Conservation (phyloP, 2,888 invertebrate genomes). For the Tinea trinotella region DNA sequence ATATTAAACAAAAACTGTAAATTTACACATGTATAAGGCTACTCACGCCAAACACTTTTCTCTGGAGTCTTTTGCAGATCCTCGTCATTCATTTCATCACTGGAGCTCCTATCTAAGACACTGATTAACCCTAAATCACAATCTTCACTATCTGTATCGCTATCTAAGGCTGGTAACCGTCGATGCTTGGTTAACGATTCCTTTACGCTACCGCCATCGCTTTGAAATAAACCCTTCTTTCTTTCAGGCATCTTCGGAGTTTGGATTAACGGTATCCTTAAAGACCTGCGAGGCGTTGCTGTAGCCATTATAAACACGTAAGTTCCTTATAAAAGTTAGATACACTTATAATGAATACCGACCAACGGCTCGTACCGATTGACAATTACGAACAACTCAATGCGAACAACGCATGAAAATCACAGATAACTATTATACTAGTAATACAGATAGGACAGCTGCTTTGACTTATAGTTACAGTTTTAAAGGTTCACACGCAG, state of each 20-base stretch:
- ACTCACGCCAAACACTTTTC: constrained; percentile 52
- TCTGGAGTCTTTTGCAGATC: constrained; percentile 51
- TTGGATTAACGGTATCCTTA: constrained; percentile 47
- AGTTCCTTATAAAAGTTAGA: not conserved
- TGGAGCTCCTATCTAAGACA: constrained; percentile 64
- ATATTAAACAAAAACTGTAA: not conserved
- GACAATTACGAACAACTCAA: not conserved
- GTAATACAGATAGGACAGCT: no score
- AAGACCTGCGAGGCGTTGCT: constrained; percentile 53
- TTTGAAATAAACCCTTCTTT: constrained; percentile 75
- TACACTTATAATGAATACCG: not conserved
- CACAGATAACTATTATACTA: no score
- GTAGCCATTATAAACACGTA: constrained; percentile 38
- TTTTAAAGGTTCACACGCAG: no score
- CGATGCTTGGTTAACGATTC: constrained; percentile 57
- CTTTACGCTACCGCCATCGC: constrained; percentile 33
- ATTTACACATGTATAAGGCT: not conserved
- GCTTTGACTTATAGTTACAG: no score
- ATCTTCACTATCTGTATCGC: constrained; percentile 64
- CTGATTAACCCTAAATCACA: constrained; percentile 73
- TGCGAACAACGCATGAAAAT: no score
- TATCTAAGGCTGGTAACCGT: constrained; percentile 54
- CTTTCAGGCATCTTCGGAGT: constrained; percentile 75
- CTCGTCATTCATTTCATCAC: constrained; percentile 49
- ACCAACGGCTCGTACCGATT: not conserved